Percentiles rank a stretch among this genome's conserved stretches.
These are phyloP conservation scores for Gymnothorax javanicus DNA, from an alignment of 2,797 vertebrate species.

Conservation along the genomic window DNA sequence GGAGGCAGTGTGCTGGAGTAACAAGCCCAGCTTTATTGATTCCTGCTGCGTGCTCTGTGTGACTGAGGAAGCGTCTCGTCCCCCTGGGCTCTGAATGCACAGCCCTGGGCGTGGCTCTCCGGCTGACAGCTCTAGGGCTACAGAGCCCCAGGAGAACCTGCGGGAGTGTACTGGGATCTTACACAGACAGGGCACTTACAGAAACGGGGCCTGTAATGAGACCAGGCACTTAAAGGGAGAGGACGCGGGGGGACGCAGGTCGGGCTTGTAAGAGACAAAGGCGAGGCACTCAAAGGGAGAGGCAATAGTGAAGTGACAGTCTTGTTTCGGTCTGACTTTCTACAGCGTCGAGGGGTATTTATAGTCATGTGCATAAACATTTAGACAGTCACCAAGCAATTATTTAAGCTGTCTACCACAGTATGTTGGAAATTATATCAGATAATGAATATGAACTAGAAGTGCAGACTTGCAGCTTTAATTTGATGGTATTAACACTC, in stretches of 20 bases:
- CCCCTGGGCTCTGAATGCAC: not conserved
- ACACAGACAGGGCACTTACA: not conserved
- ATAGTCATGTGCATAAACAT: no score
- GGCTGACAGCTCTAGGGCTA: not conserved
- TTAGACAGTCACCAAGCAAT: no score
- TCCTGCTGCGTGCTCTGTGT: not conserved
- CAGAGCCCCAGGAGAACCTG: not conserved
- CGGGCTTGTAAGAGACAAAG: not conserved
- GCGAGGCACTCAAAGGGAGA: not conserved
- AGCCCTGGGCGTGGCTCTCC: not conserved
- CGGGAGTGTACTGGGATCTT: not conserved
- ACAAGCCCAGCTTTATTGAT: constrained; percentile 22
- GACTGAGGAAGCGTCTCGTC: constrained; percentile 6
- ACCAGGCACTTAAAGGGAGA: not conserved
- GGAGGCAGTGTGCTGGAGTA: constrained; percentile 9
- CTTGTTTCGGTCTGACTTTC: no score
- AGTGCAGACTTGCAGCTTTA: no score
- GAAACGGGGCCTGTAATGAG: not conserved
- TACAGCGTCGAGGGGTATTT: no score
- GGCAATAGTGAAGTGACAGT: not conserved
- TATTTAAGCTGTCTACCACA: no score
- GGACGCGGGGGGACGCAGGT: not conserved
- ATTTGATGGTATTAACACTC: no score
- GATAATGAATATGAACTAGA: no score
- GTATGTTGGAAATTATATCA: no score